Conservation (phyloP, 2,888 invertebrate species). For the Notodonta dromedarius region DNA sequence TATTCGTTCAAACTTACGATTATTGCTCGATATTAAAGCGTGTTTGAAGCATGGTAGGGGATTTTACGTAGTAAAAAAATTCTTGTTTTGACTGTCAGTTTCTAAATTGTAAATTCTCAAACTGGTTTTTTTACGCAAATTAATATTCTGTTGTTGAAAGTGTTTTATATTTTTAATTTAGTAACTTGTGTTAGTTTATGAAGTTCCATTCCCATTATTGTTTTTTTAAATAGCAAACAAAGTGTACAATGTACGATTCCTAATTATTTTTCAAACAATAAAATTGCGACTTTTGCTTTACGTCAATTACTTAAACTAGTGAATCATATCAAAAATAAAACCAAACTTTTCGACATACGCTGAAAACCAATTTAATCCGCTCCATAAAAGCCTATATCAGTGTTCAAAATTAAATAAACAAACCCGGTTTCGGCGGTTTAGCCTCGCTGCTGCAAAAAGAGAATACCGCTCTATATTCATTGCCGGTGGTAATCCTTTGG, state of each 20-base stretch:
- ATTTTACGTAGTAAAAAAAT: conserved; percentile 4
- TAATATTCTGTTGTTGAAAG: not conserved
- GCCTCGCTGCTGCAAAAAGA: conserved; percentile 24
- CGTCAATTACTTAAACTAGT: not conserved
- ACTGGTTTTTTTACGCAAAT: not conserved
- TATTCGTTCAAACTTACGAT: conserved; percentile 54
- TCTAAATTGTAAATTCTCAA: not conserved
- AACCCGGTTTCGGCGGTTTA: conserved; percentile 13
- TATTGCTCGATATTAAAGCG: conserved; percentile 51
- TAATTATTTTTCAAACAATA: too few species aligned
- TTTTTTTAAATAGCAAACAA: too few species aligned
- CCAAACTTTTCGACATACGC: conserved; percentile 9
- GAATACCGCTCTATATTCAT: conserved; percentile 52
- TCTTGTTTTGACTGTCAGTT: not conserved
- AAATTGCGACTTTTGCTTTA: too few species aligned
- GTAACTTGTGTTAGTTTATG: too few species aligned
- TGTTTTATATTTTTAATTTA: not conserved
- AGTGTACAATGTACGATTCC: too few species aligned
- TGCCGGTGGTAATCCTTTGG: conserved; percentile 45
- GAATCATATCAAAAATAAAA: not conserved
- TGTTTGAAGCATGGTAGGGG: conserved; percentile 35
- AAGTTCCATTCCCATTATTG: too few species aligned
- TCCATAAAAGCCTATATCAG: conserved; percentile 28
- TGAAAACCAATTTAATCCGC: conserved; percentile 19
- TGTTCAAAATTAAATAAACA: conserved; percentile 37